Evolutionary conservation across 2,797 vertebrate species (phyloP), one percentile per base, ranked within the genome.

Genomic region (Cuculus canorus): DNA sequence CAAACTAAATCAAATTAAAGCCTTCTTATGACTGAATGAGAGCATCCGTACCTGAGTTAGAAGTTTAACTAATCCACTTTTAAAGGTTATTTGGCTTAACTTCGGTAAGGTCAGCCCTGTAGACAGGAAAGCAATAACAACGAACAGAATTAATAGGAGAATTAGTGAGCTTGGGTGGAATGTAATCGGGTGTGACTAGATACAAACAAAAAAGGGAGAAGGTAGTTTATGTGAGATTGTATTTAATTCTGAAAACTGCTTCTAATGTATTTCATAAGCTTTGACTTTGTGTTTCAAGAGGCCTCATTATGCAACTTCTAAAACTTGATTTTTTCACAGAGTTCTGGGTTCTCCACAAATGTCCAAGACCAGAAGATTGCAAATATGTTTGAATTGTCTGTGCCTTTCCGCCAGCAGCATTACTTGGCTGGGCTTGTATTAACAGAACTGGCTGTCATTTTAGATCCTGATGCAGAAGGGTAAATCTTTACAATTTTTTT

Each of bases 361-460:
- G 98, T 99, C 56, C 99, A 99, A 97, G 99, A 99, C 97, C 99
- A 99, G 96, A 99, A 99, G 98, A 99, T 99, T 76, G 99, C 99
- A 92, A 99, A 99, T 93, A 99, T 99, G 99, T 99, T 99, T 97
- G 99, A 99, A 95, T 95, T 99, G 93, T 99, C 99, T 4, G 98
- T 99, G 82, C 99, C 99, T 64, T 99, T 99, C 97, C 98, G 99
- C 96, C 99, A 99, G 64, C 99, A 99, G 86, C 99, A 99, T 97
- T 99, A 98, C 90, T 97, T 99, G 96, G 99, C 99, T 0, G 99
- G 99, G 61, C 98, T 99, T 14, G 99, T 99, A 32, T 97, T 99
- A 79, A 99, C 99, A 43, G 98, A 99, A 47, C 97, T 99, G 82
- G 98, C 99, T 68, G 98, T 99, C 61, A 99, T 99, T 97, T 97